Evolutionary conservation across 2,797 vertebrate genomes (phyloP).

Genomic region (Hapalemur alaotrensis): DNA sequence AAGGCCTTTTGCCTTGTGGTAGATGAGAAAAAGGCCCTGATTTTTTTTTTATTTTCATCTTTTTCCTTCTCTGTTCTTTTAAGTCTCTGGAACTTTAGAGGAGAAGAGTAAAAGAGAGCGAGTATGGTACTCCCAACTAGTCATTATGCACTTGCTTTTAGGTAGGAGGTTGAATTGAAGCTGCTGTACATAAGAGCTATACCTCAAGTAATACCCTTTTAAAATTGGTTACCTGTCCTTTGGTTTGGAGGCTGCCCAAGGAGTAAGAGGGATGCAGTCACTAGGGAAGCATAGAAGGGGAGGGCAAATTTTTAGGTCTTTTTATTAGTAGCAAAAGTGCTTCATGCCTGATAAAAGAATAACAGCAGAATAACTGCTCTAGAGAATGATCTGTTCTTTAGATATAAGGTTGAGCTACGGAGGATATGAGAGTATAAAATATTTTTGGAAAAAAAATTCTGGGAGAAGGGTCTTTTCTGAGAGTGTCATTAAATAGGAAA

Average conservation of each 20-base stretch:
- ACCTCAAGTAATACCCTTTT: not conserved
- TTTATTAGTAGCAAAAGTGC: conserved; percentile 1
- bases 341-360: conserved; percentile 27
- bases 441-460: conserved; percentile 42
- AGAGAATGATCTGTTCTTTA: not conserved
- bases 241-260: not conserved
- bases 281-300: not conserved
- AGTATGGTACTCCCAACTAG: not conserved
- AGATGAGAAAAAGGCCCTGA: not conserved
- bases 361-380: conserved; percentile 17
- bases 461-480: conserved; percentile 16
- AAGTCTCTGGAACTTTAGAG: not conserved
- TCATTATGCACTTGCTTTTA: not conserved
- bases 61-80: not conserved
- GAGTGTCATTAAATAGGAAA: conserved; percentile 41
- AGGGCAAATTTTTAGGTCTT: not conserved
- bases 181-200: not conserved
- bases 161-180: not conserved
- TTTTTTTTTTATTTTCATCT: not conserved
- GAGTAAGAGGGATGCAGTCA: not conserved
- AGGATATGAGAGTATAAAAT: conserved; percentile 14
- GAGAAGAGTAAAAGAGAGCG: not conserved
- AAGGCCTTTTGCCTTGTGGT: not conserved
- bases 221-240: not conserved
- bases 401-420: not conserved